Evolutionary conservation across 2,888 invertebrate genomes (phyloP), one percentile per base, ranked within the genome.

Genomic region (Lymantria monacha): DNA sequence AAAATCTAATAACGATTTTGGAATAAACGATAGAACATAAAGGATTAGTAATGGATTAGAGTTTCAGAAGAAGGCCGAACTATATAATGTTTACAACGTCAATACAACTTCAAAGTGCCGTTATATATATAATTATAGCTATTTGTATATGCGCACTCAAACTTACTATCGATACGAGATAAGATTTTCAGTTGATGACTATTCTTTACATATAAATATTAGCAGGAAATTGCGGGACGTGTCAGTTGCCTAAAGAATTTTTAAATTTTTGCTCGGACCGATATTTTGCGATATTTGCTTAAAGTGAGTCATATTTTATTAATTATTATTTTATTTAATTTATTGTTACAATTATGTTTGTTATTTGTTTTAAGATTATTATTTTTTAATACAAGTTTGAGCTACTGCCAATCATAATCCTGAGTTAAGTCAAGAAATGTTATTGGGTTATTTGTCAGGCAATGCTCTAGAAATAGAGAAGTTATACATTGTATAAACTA

Each of bases 61-160:
- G 12, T 7, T 38, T 12, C 38, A 38, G 38, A 12, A n/a, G n/a
- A 41, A 41, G 30, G 30, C 42, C 30, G 30, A 42, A 30, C 30
- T 22, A 3, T 1, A 3, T 41, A 50, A 63, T 69, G 56, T 66
- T 69, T 63, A 67, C 49, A 54, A 41, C 54, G 38, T 15, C 54
- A 40, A 48, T 46, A 37, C 11, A 11, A 62, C 58, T 54, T 61
- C 61, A 65, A 65, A 53, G 58, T 15, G 48, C 57, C 63, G 63
- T 31, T 40, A 15, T 13, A 49, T 46, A 53, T 56, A 55, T 57
- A 54, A 59, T 56, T 53, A 55, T 53, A 53, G 48, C 54, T 42
- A 42, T 47, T 38, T 38, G 5, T 44, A 22, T 55, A 47, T 48
- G 42, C 42, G 49, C 53, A 53, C 57, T 69, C 47, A 33, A 51